Evolutionary conservation across 2,113 vertebrate species (phyloP), one percentile per base, ranked within the genome.

Genomic region (Gorilla gorilla): DNA sequence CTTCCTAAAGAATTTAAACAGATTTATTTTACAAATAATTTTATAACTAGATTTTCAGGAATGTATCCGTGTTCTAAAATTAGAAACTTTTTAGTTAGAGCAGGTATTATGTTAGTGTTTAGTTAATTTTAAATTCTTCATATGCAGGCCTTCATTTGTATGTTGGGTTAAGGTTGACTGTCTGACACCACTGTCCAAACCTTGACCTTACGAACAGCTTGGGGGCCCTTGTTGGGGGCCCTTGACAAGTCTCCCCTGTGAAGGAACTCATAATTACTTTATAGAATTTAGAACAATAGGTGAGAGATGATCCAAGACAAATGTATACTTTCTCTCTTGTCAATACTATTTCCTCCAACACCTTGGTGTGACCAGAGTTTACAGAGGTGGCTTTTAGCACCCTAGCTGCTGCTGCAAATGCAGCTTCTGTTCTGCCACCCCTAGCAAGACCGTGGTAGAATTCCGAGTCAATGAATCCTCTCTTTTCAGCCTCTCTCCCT

Each of bases 1-100:
- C 76, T 79, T 43, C 27, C 83, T 89, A 87, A 89, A 75, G 22
- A 80, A 94, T 84, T 96, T 93, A 93, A 94, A 85, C 32, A 94
- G 43, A 57, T 52, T 91, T 64, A 55, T 86, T 93, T 84, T 93
- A 45, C 48, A 95, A 96, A 55, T 52, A 83, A 70, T n/a, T 78
- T 79, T 93, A 68, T 85, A 23, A 32, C 25, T 70, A 94, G 66
- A 32, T 96, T 95, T 89, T 95, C 59, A 95, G 70, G 73, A 96
- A 64, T 94, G 30, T 90, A 27, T 79, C n/a, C 94, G 3, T 86
- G 18, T 81, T 52, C 23, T 70, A 73, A 94, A 97, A 40, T 68
- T 95, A 85, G 20, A 45, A 88, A n/a, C 48, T 57, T 35, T 75
- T 87, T 75, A 43, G 17, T 85, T 91, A 93, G 45, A 64, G 87